These are phyloP conservation scores for Drosophila pruinosa DNA, from an alignment of 1,140 invertebrate genomes.

Conservation along the genomic window DNA sequence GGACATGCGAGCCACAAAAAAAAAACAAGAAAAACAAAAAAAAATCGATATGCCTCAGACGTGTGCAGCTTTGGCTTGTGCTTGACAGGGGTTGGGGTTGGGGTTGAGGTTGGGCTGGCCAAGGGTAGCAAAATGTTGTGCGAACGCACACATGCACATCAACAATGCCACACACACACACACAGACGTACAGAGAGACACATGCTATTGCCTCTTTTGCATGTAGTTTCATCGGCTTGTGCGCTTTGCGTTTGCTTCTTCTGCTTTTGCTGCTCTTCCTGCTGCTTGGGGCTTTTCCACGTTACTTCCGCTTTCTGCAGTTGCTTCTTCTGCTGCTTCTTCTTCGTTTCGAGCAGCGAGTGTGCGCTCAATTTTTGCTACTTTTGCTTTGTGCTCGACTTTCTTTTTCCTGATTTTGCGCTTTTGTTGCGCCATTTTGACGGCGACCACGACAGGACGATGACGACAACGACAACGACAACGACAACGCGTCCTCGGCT, in stretches of 20 bases:
- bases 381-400: conserved; percentile 60
- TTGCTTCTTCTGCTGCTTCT: conserved; percentile 18
- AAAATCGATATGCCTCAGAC: conserved; percentile 82
- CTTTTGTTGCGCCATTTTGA: conserved; percentile 58
- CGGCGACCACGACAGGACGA: conserved; percentile 11
- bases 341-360: conserved; percentile 36
- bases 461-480: not conserved
- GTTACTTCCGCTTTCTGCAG: conserved; percentile 60
- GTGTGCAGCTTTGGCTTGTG: conserved; percentile 18
- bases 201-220: conserved; percentile 38
- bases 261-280: conserved; percentile 14
- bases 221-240: conserved; percentile 67
- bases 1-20: conserved; percentile 12
- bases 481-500: conserved; percentile 7
- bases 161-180: conserved; percentile 31
- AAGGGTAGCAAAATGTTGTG: conserved; percentile 78
- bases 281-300: conserved; percentile 43
- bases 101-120: conserved; percentile 37
- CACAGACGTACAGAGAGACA: conserved; percentile 20
- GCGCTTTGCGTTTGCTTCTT: conserved; percentile 48
- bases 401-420: conserved; percentile 71
- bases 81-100: conserved; percentile 16
- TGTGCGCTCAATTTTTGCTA: conserved; percentile 78
- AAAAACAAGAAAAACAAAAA: conserved; percentile 23
- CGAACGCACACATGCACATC: conserved; percentile 55